Base-by-base conservation (phyloP, 2,113 vertebrate genomes). In the Sorex araneus region DNA sequence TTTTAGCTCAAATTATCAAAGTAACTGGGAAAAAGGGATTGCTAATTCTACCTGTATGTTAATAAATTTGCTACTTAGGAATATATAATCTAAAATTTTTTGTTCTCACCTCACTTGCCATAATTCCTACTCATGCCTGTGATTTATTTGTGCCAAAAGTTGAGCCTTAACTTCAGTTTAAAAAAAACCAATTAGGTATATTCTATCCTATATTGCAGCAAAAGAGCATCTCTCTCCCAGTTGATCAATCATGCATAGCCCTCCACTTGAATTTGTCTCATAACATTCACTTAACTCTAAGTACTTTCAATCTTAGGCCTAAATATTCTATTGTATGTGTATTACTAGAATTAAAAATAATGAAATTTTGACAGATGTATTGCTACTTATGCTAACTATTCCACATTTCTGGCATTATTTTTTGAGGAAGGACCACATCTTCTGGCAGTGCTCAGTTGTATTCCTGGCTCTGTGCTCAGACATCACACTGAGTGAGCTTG, bases 1-100 rank as follows among this genome's bases (percentile, higher is more conserved):
- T 77, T 66, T 85, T 89, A 94, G 77, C 12, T 67, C 11, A 30
- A 8, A 32, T 77, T 25, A 54, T 34, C 27, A 5, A 92, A 36
- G 2, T 50, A 79, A 82, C 1, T 80, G 50, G 19, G 4, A 23
- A 21, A 60, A 60, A 19, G 21, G 4, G 18, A 23, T 6, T 50
- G 9, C 47, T 50, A 50, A 1, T 74, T 70, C 32, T 82, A 70
- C 1, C 40, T 82, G 36, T 36, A 18, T 47, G 11, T 89, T 3
- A 19, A 50, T 64, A 73, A 13, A 43, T 66, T 87, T 71, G 13
- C 21, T 57, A 16, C 15, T 43, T 45, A 89, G 3, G 89, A 16
- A 34, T 25, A 18, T 79, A 27, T 66, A 63, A 25, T 76, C 80
- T 84, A 18, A 0, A 84, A 78, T 90, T 71, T 1, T 76, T n/a